phyloP scores from a whole-genome alignment of 2,888 invertebrate species.

The Ophion ventricosus region DNA sequence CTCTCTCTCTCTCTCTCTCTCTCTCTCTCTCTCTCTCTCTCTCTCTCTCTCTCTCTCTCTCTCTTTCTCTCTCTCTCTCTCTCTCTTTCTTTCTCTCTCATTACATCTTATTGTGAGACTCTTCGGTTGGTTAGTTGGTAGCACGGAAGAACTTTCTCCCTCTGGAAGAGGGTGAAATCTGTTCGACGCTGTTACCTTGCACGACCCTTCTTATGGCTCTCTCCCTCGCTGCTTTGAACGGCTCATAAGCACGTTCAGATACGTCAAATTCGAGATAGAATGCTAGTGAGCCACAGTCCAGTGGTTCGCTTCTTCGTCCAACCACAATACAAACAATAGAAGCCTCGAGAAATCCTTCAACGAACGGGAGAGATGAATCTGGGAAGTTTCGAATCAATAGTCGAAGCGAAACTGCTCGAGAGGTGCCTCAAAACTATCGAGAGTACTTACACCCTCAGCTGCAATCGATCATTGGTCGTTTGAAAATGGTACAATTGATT shows the following conservation, averaged over 20 bases:
- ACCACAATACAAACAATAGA: conserved; percentile 35
- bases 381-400: not conserved
- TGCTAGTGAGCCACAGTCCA: conserved; percentile 20
- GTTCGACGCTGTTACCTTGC: conserved; percentile 26
- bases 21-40: conserved; percentile 7
- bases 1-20: too few relatives aligned
- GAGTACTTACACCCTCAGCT: not conserved
- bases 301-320: conserved; percentile 8
- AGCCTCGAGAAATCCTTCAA: conserved; percentile 10
- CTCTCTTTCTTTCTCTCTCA: conserved; percentile 43
- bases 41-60: conserved; percentile 36
- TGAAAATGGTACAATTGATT: conserved; percentile 3
- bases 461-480: not conserved
- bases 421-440: not conserved
- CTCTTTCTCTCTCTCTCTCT: conserved; percentile 22
- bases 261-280: conserved; percentile 27
- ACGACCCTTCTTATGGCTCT: conserved; percentile 31
- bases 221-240: not conserved
- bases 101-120: conserved; percentile 75
- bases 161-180: conserved; percentile 24
- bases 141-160: conserved; percentile 66
- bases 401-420: conserved; percentile 8
- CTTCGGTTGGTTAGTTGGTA: conserved; percentile 60
- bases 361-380: not conserved
- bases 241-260: conserved; percentile 21